Percentiles rank a stretch among this genome's conserved stretches.
These are phyloP conservation scores for Nasonia giraulti DNA, from an alignment of 1,140 invertebrate species.

Conservation along the genomic window DNA sequence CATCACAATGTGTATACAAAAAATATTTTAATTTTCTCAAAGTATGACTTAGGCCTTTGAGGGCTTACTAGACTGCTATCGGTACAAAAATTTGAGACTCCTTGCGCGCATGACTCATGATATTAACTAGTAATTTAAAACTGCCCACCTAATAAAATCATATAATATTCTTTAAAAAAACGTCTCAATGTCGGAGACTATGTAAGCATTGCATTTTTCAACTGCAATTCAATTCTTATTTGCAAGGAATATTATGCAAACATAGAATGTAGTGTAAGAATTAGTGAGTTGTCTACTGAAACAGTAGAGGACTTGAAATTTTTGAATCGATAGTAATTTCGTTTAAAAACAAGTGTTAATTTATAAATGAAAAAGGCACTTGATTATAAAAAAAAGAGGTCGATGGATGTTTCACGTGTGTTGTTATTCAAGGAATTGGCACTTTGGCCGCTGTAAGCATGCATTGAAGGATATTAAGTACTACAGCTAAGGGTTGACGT, in stretches of 20 bases:
- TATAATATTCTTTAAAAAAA: constrained; percentile 39
- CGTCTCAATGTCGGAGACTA: neutral
- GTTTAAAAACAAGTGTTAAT: constrained; percentile 41
- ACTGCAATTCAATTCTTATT: constrained; percentile 36
- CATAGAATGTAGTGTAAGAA: constrained; percentile 45
- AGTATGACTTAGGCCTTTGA: constrained; percentile 23
- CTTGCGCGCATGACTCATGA: constrained; percentile 35
- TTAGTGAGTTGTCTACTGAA: constrained; percentile 28
- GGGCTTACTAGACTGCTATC: constrained; percentile 42
- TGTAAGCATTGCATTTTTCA: constrained; percentile 38
- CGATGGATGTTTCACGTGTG: constrained; percentile 42
- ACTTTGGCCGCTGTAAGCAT: constrained; percentile 48
- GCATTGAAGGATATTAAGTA: constrained; percentile 26
- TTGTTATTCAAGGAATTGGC: constrained; percentile 48
- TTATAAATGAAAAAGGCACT: constrained; percentile 39
- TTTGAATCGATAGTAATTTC: constrained; percentile 44
- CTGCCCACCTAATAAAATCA: constrained; percentile 48
- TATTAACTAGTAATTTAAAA: constrained; percentile 48
- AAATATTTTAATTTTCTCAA: constrained; percentile 20
- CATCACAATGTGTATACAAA: constrained; percentile 15
- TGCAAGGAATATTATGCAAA: constrained; percentile 33
- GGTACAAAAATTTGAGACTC: constrained; percentile 46
- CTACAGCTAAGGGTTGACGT: constrained; percentile 17
- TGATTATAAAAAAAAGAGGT: constrained; percentile 32
- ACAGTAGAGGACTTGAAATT: constrained; percentile 42